Base-by-base conservation (phyloP, 1,140 invertebrate species). In the Hirudo medicinalis region DNA sequence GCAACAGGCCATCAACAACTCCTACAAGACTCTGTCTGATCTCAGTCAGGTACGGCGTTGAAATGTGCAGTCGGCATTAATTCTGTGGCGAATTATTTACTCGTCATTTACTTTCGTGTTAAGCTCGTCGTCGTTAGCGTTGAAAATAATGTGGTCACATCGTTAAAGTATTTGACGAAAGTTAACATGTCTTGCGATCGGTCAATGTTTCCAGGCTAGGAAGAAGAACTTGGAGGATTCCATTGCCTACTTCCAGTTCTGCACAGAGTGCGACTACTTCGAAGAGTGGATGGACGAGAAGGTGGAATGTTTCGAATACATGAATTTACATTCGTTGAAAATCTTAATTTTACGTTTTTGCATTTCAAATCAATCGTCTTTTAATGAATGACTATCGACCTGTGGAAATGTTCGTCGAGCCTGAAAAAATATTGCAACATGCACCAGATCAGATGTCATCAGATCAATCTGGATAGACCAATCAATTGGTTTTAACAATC, bases 271-370 rank as follows among this genome's bases (percentile, higher is more conserved):
- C 83, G 92, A 97, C 78, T 93, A 96, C 80, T 96, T 98, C 80
- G 94, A 97, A 81, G 89, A 89, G 75, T 98, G 95, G 95, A 94
- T 97, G 78, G 89, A 89, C 76, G 94, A 97, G 72, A 97, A 94
- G 79, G 80, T 83, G 74, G 53, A 74, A 70, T 69, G 73, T 17
- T 15, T 49, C 60, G 67, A 5, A 29, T 27, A 5, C 3, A 68
- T 68, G 29, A 68, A 68, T 43, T 27, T 6, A 36, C 32, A 36
- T 36, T 36, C 6, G 6, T 3, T 36, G 32, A 6, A 36, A 36
- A 36, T 36, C 32, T 36, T 36, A 3, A 36, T 36, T 3, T 36
- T 36, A 36, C n/a, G n/a, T n/a, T n/a, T n/a, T n/a, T n/a, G n/a
- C n/a, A n/a, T n/a, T n/a, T n/a, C n/a, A n/a, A n/a, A n/a, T n/a